A percentile compares a stretch with the other conserved stretches of the same genome.
Conservation (phyloP, 2,888 invertebrate genomes). For the Cremastobaeus sp. region DNA sequence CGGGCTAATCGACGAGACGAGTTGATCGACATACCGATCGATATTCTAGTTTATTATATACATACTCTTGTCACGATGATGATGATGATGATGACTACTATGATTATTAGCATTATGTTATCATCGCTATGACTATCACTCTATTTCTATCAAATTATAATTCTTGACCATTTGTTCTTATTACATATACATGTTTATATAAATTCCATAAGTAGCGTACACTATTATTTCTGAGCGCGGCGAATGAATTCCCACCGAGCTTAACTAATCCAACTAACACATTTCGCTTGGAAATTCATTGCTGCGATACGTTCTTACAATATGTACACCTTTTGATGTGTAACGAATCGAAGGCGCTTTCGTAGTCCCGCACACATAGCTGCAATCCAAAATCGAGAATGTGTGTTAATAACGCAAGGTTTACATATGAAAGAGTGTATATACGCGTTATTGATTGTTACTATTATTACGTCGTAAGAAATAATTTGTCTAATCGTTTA, state of each 20-base stretch:
- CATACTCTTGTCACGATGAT: slow-evolving; percentile 26
- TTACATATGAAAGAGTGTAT: slow-evolving; percentile 16
- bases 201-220: slow-evolving; percentile 64
- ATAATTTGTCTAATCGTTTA: slow-evolving; percentile 36
- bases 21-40: slow-evolving; percentile 71
- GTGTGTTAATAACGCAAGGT: slow-evolving; percentile 7
- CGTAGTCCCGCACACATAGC: slow-evolving; percentile 3
- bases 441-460: slow-evolving; percentile 1
- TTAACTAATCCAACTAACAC: slow-evolving; percentile 21
- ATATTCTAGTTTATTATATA: slow-evolving; percentile 34
- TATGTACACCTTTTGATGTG: slow-evolving; percentile 24
- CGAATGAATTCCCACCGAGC: slow-evolving; percentile 35
- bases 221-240: slow-evolving; percentile 49
- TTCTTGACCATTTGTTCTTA: slow-evolving; percentile 61
- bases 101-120: slow-evolving; percentile 14
- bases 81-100: slow-evolving; percentile 13
- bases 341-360: slow-evolving; percentile 2
- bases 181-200: slow-evolving; percentile 57
- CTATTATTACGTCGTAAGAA: slow-evolving; percentile 10
- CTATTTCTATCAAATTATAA: slow-evolving; percentile 61
- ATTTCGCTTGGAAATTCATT: slow-evolving; percentile 33
- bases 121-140: slow-evolving; percentile 60
- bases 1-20: slow-evolving; percentile 69
- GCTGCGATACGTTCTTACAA: slow-evolving; percentile 8
- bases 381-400: background rate